These are phyloP conservation scores for Cranoglanis bouderius DNA, from an alignment of 2,113 vertebrate species.

Conservation along the genomic window DNA sequence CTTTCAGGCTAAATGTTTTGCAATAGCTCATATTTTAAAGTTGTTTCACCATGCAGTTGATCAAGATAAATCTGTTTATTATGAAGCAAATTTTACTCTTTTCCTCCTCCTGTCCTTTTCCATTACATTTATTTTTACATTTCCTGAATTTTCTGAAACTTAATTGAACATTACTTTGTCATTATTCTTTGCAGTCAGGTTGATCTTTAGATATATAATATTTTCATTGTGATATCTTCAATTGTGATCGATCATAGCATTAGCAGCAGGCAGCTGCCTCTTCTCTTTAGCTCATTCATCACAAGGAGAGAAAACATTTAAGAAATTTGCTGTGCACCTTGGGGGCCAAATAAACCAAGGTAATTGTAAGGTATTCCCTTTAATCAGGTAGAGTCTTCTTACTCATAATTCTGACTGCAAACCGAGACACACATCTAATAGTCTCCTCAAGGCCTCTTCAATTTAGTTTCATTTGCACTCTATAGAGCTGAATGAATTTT, in stretches of 20 bases:
- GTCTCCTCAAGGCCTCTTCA: slow-evolving; percentile 29
- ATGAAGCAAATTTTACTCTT: background rate
- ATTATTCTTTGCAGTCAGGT: background rate
- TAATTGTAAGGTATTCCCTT: background rate
- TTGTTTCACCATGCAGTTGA: background rate
- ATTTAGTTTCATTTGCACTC: slow-evolving; percentile 42
- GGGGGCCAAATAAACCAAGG: background rate
- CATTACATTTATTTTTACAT: background rate
- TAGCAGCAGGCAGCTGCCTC: background rate
- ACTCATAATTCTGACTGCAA: background rate
- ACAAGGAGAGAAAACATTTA: background rate
- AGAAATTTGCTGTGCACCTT: background rate
- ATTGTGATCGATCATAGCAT: background rate
- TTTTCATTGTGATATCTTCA: background rate
- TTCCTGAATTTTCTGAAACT: background rate
- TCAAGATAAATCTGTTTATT: background rate
- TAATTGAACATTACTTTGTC: background rate
- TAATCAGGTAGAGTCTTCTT: background rate
- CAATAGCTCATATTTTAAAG: background rate
- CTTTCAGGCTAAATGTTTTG: background rate
- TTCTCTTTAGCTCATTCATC: slow-evolving; percentile 8
- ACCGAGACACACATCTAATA: background rate
- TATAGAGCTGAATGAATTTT: slow-evolving; percentile 61
- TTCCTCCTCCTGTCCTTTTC: background rate
- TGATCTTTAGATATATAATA: background rate